Evolutionary conservation across 2,888 invertebrate species (phyloP), one percentile per base, ranked within the genome.

Genomic region (Lathronympha strigana): DNA sequence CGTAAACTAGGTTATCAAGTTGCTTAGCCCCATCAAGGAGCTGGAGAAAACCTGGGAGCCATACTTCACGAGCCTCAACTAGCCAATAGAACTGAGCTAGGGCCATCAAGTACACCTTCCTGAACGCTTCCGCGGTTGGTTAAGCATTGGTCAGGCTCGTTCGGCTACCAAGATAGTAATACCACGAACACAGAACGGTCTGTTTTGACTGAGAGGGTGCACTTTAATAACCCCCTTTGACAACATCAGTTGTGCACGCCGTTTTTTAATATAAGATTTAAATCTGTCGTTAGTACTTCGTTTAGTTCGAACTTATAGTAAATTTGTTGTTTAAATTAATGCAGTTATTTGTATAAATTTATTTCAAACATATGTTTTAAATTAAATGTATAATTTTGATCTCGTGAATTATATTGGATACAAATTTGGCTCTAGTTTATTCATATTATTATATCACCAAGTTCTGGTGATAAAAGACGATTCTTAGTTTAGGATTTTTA

Each of bases 1-100:
- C 74, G 92, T 96, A 81, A 93, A 93, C 74, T 93, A 93, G 88
- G 75, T 75, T 23, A 21, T 15, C 43, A 11, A n/a, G n/a, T n/a
- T n/a, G n/a, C 33, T 33, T 33, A 33, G 33, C 13, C 11, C 33
- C 33, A 33, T 33, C 6, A 33, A 5, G 33, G 11, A 33, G 1
- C 13, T 11, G 9, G 13, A 11, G 3, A 1, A 33, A 0, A 33
- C 9, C 33, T 33, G 9, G 33, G 33, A 11, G n/a, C n/a, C n/a
- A n/a, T n/a, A n/a, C n/a, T 31, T 31, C 31, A 31, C 8, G 9
- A 31, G 31, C 31, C 31, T 31, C 25, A 25, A 25, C 25, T 25
- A n/a, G n/a, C n/a, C n/a, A n/a, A n/a, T n/a, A n/a, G n/a, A n/a
- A n/a, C 36, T 36, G n/a, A 36, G 5, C n/a, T 36, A 9, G n/a